Base-by-base conservation (phyloP, 1,140 invertebrate genomes). In the Matsumurasca onukii region DNA sequence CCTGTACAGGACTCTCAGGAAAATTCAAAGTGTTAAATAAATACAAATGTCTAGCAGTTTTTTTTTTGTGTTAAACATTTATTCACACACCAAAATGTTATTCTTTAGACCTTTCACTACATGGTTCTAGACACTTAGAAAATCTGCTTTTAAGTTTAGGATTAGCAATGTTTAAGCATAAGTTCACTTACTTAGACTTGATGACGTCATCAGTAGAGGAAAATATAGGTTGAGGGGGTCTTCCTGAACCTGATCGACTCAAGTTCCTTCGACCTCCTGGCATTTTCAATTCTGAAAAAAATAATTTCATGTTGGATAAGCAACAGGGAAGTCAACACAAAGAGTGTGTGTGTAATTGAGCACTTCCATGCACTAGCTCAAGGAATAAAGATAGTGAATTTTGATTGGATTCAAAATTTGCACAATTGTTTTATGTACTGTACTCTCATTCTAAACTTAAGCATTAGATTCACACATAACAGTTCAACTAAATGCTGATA, bases 201-300 rank as follows among this genome's bases (percentile, higher is more conserved):
- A 62, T 31, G 20, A 68, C 55, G 51, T 75, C 74, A 48, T 73
- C 72, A 20, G 52, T 29, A 22, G 67, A 24, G 20, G 64, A 57
- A 22, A 69, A 55, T 13, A 71, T 64, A 22, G 72, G 67, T 39
- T 69, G 73, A 45, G 72, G 71, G 20, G 72, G 70, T 31, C 70
- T 61, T 22, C 70, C 67, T 25, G 73, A 69, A 2, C 67, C 69
- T 25, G 72, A 61, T 51, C 72, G 68, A 24, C 68, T 70, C 5
- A 74, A 62, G 52, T 75, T 75, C 29, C 74, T 67, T 63, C 74
- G 62, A n/a, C 74, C 74, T 22, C 74, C 69, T 45, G 74, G 69
- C 74, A 75, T 75, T 45, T 3, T 65, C 17, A 13, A 12, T 45
- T 13, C 39, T 45, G 12, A 45, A n/a, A n/a, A n/a, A n/a, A n/a